A percentile compares a stretch with the other conserved stretches of the same genome.
These are phyloP conservation scores for Leptinotarsa juncta DNA, from an alignment of 2,888 invertebrate genomes.

Conservation along the genomic window DNA sequence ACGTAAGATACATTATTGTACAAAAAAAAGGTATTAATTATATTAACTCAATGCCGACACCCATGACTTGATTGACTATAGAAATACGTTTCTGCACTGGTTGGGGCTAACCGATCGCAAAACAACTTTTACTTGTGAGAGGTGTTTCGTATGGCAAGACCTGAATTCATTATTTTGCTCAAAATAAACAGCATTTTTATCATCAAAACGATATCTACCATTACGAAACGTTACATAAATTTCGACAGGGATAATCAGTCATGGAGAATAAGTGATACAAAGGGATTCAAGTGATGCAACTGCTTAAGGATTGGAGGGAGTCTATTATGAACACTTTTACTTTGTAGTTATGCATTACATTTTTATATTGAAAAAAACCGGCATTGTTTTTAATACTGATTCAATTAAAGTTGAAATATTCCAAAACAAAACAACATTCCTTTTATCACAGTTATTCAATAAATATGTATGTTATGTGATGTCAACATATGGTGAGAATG, in stretches of 20 bases:
- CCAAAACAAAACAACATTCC: no score
- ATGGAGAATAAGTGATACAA: neutral
- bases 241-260: constrained; percentile 2
- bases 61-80: constrained; percentile 15
- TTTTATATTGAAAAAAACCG: no score
- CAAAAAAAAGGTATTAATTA: constrained; percentile 10
- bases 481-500: no score
- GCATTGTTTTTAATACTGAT: no score
- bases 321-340: no score
- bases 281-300: neutral
- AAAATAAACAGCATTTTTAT: constrained; percentile 24
- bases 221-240: constrained; percentile 8
- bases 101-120: constrained; percentile 25
- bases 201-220: constrained; percentile 12
- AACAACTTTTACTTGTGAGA: constrained; percentile 53
- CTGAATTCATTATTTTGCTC: constrained; percentile 28
- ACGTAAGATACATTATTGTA: constrained; percentile 6
- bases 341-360: no score
- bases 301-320: neutral
- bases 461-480: no score
- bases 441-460: no score
- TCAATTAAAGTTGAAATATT: no score
- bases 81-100: constrained; percentile 12
- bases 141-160: constrained; percentile 35
- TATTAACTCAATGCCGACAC: constrained; percentile 9